Base-by-base conservation (phyloP, 2,888 invertebrate species). In the Lysandra coridon region DNA sequence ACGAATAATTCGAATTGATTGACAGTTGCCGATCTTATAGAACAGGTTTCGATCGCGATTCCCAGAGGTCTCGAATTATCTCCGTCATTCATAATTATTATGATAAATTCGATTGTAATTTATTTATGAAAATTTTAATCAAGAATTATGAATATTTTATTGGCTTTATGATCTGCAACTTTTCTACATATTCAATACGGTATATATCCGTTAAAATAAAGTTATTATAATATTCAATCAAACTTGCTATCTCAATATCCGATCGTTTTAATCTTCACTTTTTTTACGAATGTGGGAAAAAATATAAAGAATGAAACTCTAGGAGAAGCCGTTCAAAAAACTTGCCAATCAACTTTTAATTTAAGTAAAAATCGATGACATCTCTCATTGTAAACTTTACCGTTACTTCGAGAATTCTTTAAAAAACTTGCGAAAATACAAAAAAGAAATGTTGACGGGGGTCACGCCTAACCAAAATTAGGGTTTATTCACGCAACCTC, bases 381-480 rank as follows among this genome's bases (percentile, higher is more conserved):
- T 91, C 86, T 88, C 87, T 86, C 86, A 86, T 91, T 91, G 89
- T 90, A 84, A 84, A 87, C 85, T 88, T 88, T 88, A 89, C 93
- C 92, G 93, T 93, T 93, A 90, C 87, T 83, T 84, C 84, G 85
- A 83, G 83, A 86, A 87, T 91, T 89, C 85, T 75, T 83, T 83
- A 86, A 87, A 92, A 92, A 94, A 93, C 91, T 89, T 91, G 90
- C 90, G 82, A 88, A 91, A 88, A 90, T 88, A 73, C 75, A 84
- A 92, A 92, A 92, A 92, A 23, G n/a, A 91, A 89, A 83, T 88
- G 91, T 92, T 93, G 93, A 94, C 91, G 91, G 93, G 94, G 94
- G 94, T 94, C 94, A 94, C 91, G 91, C 91, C 92, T 83, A 88
- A 91, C 91, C 91, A 83, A 93, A 93, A 93, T 94, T 93, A 93